A percentile compares a stretch with the other conserved stretches of the same genome.
These are phyloP conservation scores for Coecobrya sp. DNA, from an alignment of 2,888 invertebrate genomes.

Conservation along the genomic window DNA sequence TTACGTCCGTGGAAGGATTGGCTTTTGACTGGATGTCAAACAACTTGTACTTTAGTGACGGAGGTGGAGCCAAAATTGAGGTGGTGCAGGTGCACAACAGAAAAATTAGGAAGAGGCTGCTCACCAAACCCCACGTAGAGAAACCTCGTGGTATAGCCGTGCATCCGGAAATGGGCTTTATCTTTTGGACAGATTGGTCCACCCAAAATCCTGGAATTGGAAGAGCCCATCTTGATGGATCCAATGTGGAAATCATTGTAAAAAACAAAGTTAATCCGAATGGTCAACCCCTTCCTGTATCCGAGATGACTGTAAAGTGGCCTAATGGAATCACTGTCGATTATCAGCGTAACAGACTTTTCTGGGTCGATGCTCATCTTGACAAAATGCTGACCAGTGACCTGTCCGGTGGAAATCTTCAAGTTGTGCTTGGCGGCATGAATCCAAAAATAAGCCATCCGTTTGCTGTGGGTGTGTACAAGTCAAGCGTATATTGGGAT, in stretches of 20 bases:
- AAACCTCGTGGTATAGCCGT: conserved; percentile 94
- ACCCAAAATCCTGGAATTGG: conserved; percentile 93
- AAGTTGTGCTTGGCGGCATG: not conserved
- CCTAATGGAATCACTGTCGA: conserved; percentile 96
- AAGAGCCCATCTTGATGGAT: conserved; percentile 94
- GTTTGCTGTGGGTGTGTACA: conserved; percentile 95
- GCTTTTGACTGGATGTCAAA: conserved; percentile 96
- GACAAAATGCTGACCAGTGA: conserved; percentile 94
- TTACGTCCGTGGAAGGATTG: conserved; percentile 95
- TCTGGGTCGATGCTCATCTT: conserved; percentile 95
- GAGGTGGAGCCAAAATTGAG: conserved; percentile 93
- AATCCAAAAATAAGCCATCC: conserved; percentile 91
- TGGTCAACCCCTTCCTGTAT: not conserved
- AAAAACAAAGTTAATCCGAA: conserved; percentile 86
- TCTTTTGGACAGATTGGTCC: conserved; percentile 97
- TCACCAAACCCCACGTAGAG: conserved; percentile 91
- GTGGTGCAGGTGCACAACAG: conserved; percentile 92
- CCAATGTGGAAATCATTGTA: conserved; percentile 91
- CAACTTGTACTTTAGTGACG: conserved; percentile 94
- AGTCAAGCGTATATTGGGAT: conserved; percentile 96
- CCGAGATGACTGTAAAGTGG: conserved; percentile 90
- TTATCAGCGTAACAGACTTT: conserved; percentile 92
- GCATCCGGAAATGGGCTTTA: conserved; percentile 92
- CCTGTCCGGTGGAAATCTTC: conserved; percentile 90
- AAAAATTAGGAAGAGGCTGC: conserved; percentile 93